Percentiles rank a stretch among this genome's conserved stretches.
phyloP scores from a whole-genome alignment of 2,888 invertebrate species.

The Mylabris sibirica region DNA sequence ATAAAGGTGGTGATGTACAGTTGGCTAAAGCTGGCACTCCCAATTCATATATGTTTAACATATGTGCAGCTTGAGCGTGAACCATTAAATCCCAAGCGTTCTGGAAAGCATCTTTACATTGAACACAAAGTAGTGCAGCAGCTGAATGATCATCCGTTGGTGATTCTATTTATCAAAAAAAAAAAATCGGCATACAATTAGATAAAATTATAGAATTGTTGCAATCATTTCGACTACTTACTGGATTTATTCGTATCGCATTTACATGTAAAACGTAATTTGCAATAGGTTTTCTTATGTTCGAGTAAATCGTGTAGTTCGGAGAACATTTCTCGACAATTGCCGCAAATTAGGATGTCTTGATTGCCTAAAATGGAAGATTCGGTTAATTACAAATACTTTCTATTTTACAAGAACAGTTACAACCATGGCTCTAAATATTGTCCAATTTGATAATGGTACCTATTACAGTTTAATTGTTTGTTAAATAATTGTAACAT shows the following conservation, averaged over 20 bases:
- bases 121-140: slow-evolving; percentile 69
- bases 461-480: no score
- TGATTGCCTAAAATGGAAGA: slow-evolving; percentile 67
- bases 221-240: slow-evolving; percentile 53
- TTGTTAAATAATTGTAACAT: not conserved
- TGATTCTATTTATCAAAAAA: slow-evolving; percentile 45
- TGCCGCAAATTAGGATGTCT: slow-evolving; percentile 79
- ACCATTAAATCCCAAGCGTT: slow-evolving; percentile 76
- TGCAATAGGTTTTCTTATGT: slow-evolving; percentile 77
- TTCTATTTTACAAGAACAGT: no score
- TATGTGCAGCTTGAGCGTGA: slow-evolving; percentile 73
- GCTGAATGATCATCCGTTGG: slow-evolving; percentile 55
- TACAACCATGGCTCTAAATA: no score
- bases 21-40: slow-evolving; percentile 59
- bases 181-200: slow-evolving; percentile 4
- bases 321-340: slow-evolving; percentile 77
- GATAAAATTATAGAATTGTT: not conserved
- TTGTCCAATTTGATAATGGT: not conserved
- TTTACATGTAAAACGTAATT: slow-evolving; percentile 74
- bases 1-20: slow-evolving; percentile 56
- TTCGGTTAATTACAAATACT: not conserved
- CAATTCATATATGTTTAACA: slow-evolving; percentile 73
- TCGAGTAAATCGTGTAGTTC: slow-evolving; percentile 75
- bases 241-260: slow-evolving; percentile 69
- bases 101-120: slow-evolving; percentile 72